These are phyloP conservation scores for Cyprinodon tularosa DNA, from an alignment of 2,113 vertebrate species.

Conservation along the genomic window DNA sequence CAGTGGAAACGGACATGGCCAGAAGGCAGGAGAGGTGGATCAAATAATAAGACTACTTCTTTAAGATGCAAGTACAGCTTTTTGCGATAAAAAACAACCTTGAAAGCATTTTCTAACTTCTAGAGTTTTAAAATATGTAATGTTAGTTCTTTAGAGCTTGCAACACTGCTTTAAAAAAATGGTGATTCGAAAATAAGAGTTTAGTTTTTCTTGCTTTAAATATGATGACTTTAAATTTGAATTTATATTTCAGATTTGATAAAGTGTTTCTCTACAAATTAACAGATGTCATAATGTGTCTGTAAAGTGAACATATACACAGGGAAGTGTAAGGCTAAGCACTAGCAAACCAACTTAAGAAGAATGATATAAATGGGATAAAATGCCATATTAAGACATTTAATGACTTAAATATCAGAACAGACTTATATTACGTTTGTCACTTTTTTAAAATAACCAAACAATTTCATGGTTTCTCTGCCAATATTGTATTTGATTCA, in stretches of 20 bases:
- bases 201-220: background rate
- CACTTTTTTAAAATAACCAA: background rate
- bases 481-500: background rate
- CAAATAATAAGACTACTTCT: constrained; percentile 8
- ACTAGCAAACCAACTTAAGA: too few species aligned
- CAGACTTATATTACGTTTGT: too few species aligned
- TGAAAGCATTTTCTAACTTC: background rate
- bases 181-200: background rate
- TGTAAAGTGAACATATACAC: background rate
- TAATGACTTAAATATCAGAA: background rate
- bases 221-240: background rate
- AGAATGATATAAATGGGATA: too few species aligned
- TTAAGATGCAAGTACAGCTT: background rate
- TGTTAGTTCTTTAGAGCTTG: background rate
- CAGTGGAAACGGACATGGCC: constrained; percentile 2
- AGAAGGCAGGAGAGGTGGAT: constrained; percentile 28
- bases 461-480: background rate
- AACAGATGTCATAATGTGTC: background rate
- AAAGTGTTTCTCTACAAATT: background rate
- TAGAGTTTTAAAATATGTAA: background rate
- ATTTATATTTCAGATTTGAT: too few species aligned
- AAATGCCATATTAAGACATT: background rate
- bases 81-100: background rate
- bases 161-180: background rate
- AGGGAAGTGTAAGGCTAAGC: background rate